These are phyloP conservation scores for Tangara arthus DNA, from an alignment of 2,797 vertebrate species.

Conservation along the genomic window DNA sequence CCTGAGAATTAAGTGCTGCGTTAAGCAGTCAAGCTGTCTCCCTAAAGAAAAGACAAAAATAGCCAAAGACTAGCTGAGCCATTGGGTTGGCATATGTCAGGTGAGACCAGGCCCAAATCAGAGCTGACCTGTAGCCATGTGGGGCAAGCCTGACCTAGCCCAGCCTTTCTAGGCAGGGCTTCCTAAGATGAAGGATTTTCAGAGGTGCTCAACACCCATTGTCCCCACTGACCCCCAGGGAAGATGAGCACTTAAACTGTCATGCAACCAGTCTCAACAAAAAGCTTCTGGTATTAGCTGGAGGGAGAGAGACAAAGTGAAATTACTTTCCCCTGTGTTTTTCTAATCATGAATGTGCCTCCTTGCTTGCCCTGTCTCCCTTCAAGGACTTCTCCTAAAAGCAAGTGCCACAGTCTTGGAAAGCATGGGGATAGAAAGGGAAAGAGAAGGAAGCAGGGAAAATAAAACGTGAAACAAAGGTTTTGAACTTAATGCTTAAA, in stretches of 20 bases:
- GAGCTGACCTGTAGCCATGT: neutral
- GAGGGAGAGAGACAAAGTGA: neutral
- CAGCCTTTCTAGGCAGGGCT: neutral
- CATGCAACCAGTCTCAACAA: neutral
- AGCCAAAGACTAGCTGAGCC: conserved; percentile 64
- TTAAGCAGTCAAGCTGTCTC: conserved; percentile 69
- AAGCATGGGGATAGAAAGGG: neutral
- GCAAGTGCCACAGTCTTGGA: neutral
- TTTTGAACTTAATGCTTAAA: neutral
- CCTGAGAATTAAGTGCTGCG: conserved; percentile 40
- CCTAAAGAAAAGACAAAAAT: conserved; percentile 62
- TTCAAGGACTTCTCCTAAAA: neutral
- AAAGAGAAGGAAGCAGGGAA: neutral
- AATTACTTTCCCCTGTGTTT: neutral
- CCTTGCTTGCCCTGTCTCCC: neutral
- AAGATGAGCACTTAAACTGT: neutral
- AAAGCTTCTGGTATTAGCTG: neutral
- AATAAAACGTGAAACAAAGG: neutral
- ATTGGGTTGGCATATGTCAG: conserved; percentile 46
- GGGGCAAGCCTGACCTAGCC: neutral
- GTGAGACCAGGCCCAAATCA: neutral
- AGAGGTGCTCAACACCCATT: neutral
- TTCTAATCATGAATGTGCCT: neutral
- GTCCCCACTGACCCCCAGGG: neutral
- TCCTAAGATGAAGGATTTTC: conserved; percentile 40